phyloP scores from a whole-genome alignment of 2,797 vertebrate species.

The Leptatherina wallacei region DNA sequence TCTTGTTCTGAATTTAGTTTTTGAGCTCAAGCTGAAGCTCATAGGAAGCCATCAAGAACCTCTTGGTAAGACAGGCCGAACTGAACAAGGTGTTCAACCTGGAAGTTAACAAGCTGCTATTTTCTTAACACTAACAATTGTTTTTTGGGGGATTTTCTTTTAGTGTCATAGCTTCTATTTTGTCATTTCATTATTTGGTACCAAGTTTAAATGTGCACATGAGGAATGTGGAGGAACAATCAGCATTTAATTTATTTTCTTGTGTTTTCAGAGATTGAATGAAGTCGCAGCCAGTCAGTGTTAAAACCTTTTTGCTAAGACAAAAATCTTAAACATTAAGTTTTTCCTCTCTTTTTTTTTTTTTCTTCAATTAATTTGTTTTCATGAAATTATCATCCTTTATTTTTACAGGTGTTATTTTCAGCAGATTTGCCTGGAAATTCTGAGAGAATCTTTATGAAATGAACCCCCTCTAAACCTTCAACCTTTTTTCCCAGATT shows the following conservation, averaged over 20 bases:
- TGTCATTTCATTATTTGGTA: conserved; percentile 51
- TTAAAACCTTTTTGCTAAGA: conserved; percentile 60
- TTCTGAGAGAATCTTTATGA: background rate
- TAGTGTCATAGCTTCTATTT: conserved; percentile 19
- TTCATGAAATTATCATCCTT: background rate
- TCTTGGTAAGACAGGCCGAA: conserved; percentile 30
- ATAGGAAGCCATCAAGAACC: conserved; percentile 3
- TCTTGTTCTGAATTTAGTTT: conserved; percentile 12
- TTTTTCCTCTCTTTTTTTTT: too few species aligned
- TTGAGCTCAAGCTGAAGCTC: conserved; percentile 7
- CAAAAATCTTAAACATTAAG: conserved; percentile 38
- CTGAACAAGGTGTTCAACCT: conserved; percentile 31
- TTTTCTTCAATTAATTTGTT: background rate
- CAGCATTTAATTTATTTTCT: conserved; percentile 46
- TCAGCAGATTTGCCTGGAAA: background rate
- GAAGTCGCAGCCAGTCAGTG: conserved; percentile 58
- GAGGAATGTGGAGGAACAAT: conserved; percentile 44
- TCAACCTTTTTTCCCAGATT: conserved; percentile 8
- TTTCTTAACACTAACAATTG: conserved; percentile 50
- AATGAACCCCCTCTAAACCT: conserved; percentile 16
- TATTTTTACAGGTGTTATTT: conserved; percentile 36
- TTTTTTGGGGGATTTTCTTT: conserved; percentile 6
- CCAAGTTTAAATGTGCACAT: conserved; percentile 51
- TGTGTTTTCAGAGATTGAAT: conserved; percentile 31
- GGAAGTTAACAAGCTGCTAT: conserved; percentile 68